These are phyloP conservation scores for Stigmatopora argus DNA, from an alignment of 2,113 vertebrate species.

Conservation along the genomic window DNA sequence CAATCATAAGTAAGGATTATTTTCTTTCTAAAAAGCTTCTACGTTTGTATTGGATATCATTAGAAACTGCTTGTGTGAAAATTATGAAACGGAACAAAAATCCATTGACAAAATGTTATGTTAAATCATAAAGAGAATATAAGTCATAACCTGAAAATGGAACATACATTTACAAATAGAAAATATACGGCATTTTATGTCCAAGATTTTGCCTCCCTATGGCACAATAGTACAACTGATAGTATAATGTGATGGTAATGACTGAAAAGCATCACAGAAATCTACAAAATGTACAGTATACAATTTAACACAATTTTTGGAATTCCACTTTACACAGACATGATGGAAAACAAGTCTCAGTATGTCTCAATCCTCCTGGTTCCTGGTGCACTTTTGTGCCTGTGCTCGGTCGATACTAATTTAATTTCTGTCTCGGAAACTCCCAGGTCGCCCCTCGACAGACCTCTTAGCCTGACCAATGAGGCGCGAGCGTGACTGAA, in stretches of 20 bases:
- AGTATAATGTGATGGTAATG: neutral
- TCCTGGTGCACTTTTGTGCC: constrained; percentile 52
- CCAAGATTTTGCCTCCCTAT: neutral
- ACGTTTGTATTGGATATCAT: neutral
- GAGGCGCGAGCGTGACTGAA: constrained; percentile 4
- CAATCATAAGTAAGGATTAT: neutral
- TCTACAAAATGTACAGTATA: neutral
- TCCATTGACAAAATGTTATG: neutral
- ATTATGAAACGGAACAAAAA: neutral
- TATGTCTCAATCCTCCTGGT: constrained; percentile 53
- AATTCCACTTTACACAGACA: constrained; percentile 17
- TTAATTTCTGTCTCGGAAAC: constrained; percentile 65
- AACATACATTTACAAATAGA: neutral
- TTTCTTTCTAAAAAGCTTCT: neutral
- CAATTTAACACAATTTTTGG: neutral
- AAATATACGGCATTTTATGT: neutral
- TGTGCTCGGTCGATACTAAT: constrained; percentile 64
- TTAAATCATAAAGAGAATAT: neutral
- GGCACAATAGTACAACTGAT: neutral
- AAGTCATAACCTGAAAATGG: neutral
- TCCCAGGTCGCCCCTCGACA: constrained; percentile 60
- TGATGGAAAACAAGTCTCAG: constrained; percentile 44
- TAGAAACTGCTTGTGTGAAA: neutral
- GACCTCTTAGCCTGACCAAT: constrained; percentile 43
- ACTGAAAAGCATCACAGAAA: neutral